phyloP scores from a whole-genome alignment of 2,797 vertebrate species.

The Alcedo quadribrachys region DNA sequence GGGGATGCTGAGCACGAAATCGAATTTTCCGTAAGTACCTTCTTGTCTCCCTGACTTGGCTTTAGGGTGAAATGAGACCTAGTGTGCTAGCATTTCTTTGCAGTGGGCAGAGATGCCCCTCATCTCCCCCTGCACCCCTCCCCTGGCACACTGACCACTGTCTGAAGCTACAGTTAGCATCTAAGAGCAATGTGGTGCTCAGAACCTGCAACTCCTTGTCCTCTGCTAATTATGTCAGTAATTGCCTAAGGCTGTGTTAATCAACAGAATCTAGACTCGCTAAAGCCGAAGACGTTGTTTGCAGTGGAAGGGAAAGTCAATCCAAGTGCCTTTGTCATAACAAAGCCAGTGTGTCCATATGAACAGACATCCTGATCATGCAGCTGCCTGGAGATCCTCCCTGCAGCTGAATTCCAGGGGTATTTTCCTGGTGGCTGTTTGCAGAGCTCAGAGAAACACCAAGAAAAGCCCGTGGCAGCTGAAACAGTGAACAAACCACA shows the following conservation, averaged over 20 bases:
- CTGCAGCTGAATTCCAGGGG: not conserved
- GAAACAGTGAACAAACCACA: not conserved
- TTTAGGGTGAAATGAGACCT: not conserved
- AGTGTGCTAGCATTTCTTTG: not conserved
- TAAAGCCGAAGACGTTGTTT: not conserved
- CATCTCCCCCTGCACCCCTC: not conserved
- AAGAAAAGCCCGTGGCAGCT: not conserved
- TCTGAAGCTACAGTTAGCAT: not conserved
- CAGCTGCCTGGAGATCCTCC: not conserved
- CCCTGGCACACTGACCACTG: not conserved
- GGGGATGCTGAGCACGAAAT: not conserved
- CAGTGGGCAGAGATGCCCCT: fast-evolving
- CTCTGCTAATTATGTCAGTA: not conserved
- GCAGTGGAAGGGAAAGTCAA: not conserved
- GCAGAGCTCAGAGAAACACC: not conserved
- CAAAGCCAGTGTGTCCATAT: not conserved
- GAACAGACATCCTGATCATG: not conserved
- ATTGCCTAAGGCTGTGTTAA: not conserved
- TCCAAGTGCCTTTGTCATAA: not conserved
- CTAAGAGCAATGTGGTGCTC: not conserved
- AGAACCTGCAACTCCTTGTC: not conserved
- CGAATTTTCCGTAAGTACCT: not conserved
- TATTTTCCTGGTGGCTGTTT: not conserved
- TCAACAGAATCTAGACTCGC: not conserved
- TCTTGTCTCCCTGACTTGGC: not conserved